phyloP scores from a whole-genome alignment of 2,888 invertebrate species.

The Sphaerophoria taeniata region DNA sequence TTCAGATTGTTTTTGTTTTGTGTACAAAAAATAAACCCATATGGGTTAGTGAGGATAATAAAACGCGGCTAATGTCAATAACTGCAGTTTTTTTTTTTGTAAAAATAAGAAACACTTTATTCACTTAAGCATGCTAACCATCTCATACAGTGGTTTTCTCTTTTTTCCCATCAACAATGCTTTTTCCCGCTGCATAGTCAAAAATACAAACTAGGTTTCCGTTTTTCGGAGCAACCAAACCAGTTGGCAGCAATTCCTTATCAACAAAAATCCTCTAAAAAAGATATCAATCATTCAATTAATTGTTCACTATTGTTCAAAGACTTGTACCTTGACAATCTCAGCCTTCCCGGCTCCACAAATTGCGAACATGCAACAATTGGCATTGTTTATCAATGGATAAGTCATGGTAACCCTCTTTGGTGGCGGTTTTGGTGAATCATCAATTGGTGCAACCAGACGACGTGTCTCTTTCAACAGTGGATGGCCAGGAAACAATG shows the following conservation, averaged over 20 bases:
- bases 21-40: too few relatives aligned
- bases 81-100: not conserved
- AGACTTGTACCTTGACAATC: slow-evolving; percentile 90
- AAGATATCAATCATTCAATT: slow-evolving; percentile 49
- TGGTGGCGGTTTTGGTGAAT: slow-evolving; percentile 98
- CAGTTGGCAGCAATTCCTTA: slow-evolving; percentile 90
- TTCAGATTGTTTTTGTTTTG: too few relatives aligned
- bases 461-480: slow-evolving; percentile 86
- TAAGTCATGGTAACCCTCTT: slow-evolving; percentile 95
- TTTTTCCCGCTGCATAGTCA: slow-evolving; percentile 84
- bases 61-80: not conserved
- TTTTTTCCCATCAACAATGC: not conserved
- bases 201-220: slow-evolving; percentile 88
- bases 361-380: slow-evolving; percentile 91
- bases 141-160: too few relatives aligned
- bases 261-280: slow-evolving; percentile 91
- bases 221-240: slow-evolving; percentile 87
- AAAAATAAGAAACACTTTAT: slow-evolving; percentile 34
- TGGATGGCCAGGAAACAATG: slow-evolving; percentile 94
- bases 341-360: slow-evolving; percentile 94
- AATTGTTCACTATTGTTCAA: not conserved
- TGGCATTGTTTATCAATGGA: slow-evolving; percentile 94
- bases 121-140: not conserved
- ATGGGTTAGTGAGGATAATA: too few relatives aligned
- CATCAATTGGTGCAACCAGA: slow-evolving; percentile 92